Percentiles rank a stretch among this genome's conserved stretches.
These are phyloP conservation scores for Arrhopalites spinosus DNA, from an alignment of 2,888 invertebrate genomes.

Conservation along the genomic window DNA sequence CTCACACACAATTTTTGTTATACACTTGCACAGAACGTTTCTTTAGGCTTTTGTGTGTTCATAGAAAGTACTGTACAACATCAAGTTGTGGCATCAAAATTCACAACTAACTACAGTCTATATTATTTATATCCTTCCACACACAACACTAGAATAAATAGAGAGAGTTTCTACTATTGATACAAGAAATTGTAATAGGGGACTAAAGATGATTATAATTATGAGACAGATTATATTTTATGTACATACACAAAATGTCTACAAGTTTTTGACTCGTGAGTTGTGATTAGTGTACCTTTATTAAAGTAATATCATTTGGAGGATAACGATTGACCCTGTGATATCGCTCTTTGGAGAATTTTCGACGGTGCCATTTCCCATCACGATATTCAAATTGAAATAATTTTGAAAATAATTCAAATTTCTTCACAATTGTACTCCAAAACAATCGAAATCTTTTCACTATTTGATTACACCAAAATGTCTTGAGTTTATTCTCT, in stretches of 20 bases:
- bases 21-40: not conserved
- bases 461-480: constrained; percentile 1
- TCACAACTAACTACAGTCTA: too few species aligned
- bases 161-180: too few species aligned
- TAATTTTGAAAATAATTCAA: not conserved
- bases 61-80: too few species aligned
- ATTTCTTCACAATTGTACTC: not conserved
- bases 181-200: too few species aligned
- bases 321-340: not conserved
- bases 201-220: too few species aligned
- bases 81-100: too few species aligned
- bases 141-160: too few species aligned
- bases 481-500: not conserved
- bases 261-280: too few species aligned
- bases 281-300: not conserved
- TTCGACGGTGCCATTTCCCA: not conserved
- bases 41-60: not conserved
- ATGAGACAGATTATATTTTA: too few species aligned
- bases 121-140: too few species aligned
- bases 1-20: not conserved
- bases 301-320: not conserved
- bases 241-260: too few species aligned
- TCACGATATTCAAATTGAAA: not conserved
- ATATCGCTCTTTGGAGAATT: not conserved
- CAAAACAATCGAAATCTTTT: not conserved